phyloP scores from a whole-genome alignment of 2,888 invertebrate genomes.

The Belgica antarctica region DNA sequence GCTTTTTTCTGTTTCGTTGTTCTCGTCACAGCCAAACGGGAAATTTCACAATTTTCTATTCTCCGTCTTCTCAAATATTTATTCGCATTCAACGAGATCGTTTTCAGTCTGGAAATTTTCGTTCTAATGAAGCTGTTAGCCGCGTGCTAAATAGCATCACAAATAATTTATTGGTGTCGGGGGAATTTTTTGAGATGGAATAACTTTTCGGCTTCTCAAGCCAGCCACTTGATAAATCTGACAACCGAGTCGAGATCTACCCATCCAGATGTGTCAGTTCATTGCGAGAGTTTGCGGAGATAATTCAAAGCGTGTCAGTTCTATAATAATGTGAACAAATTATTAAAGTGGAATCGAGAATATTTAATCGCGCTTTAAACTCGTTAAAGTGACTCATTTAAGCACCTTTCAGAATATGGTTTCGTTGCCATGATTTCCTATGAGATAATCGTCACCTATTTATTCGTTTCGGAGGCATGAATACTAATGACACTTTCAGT shows the following conservation, averaged over 20 bases:
- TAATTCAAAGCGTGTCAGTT: not conserved
- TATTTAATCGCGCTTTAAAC: not conserved
- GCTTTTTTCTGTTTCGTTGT: too few relatives aligned
- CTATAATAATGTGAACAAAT: not conserved
- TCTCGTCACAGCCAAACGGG: not conserved
- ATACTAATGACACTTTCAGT: constrained; percentile 1
- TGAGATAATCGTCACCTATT: not conserved
- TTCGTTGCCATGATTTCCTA: not conserved
- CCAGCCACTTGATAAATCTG: constrained; percentile 15
- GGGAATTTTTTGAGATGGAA: not conserved
- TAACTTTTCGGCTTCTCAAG: too few relatives aligned
- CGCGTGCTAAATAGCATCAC: constrained; percentile 5
- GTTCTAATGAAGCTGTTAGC: constrained; percentile 5
- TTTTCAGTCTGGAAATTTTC: too few relatives aligned
- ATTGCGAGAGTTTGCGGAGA: constrained; percentile 1
- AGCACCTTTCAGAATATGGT: not conserved
- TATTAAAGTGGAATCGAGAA: not conserved
- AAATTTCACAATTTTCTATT: too few relatives aligned
- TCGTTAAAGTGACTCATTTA: not conserved
- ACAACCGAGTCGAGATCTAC: not conserved
- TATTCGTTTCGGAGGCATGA: not conserved
- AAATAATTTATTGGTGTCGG: not conserved
- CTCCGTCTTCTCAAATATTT: too few relatives aligned
- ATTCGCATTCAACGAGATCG: too few relatives aligned
- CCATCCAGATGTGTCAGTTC: not conserved